Conservation (phyloP, 1,140 invertebrate genomes). For the Pseudomyrmex flavicornis region DNA sequence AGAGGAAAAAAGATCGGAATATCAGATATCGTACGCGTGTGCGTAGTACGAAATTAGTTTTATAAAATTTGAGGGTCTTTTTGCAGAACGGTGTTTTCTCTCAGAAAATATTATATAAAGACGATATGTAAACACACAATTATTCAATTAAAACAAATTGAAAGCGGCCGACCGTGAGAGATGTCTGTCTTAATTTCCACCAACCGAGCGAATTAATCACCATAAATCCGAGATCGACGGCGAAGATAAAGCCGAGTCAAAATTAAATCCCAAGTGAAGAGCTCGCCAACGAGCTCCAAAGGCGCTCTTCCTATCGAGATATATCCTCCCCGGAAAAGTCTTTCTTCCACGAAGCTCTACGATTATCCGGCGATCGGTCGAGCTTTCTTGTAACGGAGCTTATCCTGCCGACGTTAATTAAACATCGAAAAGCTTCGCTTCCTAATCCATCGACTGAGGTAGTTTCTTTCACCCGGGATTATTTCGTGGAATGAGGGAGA, state of each 20-base stretch:
- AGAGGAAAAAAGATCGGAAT: too few relatives aligned
- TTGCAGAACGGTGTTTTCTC: not conserved
- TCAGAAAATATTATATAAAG: not conserved
- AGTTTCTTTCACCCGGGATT: constrained; percentile 61
- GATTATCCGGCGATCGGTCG: constrained; percentile 61
- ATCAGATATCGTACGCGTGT: not conserved
- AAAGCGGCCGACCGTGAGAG: too few relatives aligned
- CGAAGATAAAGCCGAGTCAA: constrained; percentile 59
- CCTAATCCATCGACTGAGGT: constrained; percentile 59
- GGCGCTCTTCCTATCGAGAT: constrained; percentile 33
- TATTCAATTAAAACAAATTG: constrained; percentile 8
- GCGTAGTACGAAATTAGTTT: constrained; percentile 2
- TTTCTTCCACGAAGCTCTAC: constrained; percentile 39
- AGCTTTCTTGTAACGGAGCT: constrained; percentile 63
- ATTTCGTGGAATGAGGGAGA: constrained; percentile 30
- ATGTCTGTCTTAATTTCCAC: constrained; percentile 39
- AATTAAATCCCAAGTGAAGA: constrained; percentile 58
- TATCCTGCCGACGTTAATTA: constrained; percentile 64
- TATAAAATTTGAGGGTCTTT: not conserved
- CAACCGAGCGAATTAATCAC: constrained; percentile 56
- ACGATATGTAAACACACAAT: constrained; percentile 1
- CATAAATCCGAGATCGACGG: constrained; percentile 58
- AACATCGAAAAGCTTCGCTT: constrained; percentile 63
- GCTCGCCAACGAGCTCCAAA: constrained; percentile 51
- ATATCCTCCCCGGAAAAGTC: constrained; percentile 34